These are phyloP conservation scores for Aphelenchoides besseyi DNA, from an alignment of 1,140 invertebrate genomes.

Conservation along the genomic window DNA sequence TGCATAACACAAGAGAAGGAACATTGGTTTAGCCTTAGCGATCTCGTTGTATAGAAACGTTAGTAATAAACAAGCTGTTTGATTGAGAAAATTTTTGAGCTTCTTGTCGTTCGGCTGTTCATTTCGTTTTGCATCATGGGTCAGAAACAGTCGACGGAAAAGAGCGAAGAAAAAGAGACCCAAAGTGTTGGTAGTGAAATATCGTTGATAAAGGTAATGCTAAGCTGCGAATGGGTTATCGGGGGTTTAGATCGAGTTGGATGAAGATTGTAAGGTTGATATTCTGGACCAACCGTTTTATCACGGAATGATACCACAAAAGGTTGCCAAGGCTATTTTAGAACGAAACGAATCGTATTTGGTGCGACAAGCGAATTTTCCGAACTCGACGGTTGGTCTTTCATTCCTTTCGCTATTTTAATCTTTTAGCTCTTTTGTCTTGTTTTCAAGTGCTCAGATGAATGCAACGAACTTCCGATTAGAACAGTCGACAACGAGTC, in stretches of 20 bases:
- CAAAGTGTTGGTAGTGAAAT: too few relatives aligned
- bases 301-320: background rate
- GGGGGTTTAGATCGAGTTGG: too few relatives aligned
- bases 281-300: too few relatives aligned
- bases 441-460: background rate
- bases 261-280: too few relatives aligned
- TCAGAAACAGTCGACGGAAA: too few relatives aligned
- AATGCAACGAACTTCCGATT: background rate
- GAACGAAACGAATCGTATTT: constrained; percentile 11
- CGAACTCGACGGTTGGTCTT: background rate
- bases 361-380: background rate
- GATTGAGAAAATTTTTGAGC: constrained; percentile 7
- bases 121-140: too few relatives aligned
- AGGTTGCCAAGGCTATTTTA: background rate
- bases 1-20: too few relatives aligned
- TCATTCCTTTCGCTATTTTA: background rate
- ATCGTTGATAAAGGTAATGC: too few relatives aligned
- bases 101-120: too few relatives aligned
- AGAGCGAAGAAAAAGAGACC: too few relatives aligned
- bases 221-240: too few relatives aligned
- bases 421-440: constrained; percentile 8
- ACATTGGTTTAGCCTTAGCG: background rate
- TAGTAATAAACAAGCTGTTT: background rate
- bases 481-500: background rate
- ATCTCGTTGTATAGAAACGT: background rate